phyloP scores from a whole-genome alignment of 2,888 invertebrate genomes.

The Aelia acuminata region DNA sequence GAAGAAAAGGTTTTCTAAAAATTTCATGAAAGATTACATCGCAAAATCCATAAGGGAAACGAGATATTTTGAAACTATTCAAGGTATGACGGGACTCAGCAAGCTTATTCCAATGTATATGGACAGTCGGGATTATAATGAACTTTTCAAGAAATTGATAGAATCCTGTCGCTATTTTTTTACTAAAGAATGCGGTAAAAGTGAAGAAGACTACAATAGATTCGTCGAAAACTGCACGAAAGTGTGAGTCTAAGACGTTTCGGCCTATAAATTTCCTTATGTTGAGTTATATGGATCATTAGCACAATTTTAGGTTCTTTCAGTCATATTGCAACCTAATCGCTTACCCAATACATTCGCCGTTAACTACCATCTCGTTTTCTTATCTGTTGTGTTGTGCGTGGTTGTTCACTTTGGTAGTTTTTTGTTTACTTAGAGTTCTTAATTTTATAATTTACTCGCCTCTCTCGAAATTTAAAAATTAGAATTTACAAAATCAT shows the following conservation, averaged over 20 bases:
- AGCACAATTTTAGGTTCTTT: too few relatives aligned
- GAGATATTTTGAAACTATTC: neutral
- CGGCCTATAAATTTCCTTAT: neutral
- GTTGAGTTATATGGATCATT: too few relatives aligned
- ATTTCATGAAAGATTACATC: neutral
- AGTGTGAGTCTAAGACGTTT: neutral
- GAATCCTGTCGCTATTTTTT: neutral
- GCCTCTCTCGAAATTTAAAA: too few relatives aligned
- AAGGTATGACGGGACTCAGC: neutral
- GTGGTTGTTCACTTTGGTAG: too few relatives aligned
- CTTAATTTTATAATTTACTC: too few relatives aligned
- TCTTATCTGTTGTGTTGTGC: too few relatives aligned
- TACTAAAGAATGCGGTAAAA: neutral
- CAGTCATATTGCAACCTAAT: too few relatives aligned
- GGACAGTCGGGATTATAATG: neutral
- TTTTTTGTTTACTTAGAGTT: too few relatives aligned
- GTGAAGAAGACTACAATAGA: neutral
- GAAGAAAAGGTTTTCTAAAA: neutral
- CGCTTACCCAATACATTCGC: too few relatives aligned
- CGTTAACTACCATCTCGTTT: too few relatives aligned
- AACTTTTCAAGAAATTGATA: constrained; percentile 31
- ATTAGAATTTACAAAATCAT: too few relatives aligned
- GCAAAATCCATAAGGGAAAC: neutral
- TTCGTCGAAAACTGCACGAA: neutral
- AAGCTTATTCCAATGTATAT: neutral